These are phyloP conservation scores for Masnerella sp. DNA, from an alignment of 2,888 invertebrate genomes.

Conservation along the genomic window DNA sequence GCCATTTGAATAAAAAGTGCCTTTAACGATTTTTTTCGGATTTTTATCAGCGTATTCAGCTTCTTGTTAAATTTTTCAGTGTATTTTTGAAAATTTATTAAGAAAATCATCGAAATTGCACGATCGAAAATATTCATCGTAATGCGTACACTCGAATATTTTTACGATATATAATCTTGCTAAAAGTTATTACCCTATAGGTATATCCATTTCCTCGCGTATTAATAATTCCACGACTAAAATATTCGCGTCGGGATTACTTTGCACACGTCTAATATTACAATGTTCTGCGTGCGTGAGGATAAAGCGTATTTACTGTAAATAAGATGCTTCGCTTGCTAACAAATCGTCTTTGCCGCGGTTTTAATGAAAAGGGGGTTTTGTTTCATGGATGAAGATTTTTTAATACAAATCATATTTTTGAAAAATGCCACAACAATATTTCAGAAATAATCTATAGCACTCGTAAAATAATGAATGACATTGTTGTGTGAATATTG, in stretches of 20 bases:
- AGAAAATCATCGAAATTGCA: slow-evolving; percentile 10
- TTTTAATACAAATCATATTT: background rate
- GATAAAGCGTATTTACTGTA: slow-evolving; percentile 5
- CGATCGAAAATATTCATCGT: slow-evolving; percentile 3
- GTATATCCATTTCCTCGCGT: background rate
- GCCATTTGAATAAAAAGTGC: too few species aligned
- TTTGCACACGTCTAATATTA: slow-evolving; percentile 24
- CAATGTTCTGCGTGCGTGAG: background rate
- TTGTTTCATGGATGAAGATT: too few species aligned
- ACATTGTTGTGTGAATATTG: too few species aligned
- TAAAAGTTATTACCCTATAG: slow-evolving; percentile 11
- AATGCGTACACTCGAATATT: background rate
- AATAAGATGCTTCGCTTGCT: slow-evolving; percentile 2
- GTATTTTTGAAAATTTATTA: too few species aligned
- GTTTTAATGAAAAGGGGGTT: too few species aligned
- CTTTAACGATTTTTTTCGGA: too few species aligned
- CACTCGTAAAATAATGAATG: too few species aligned
- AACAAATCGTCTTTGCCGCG: background rate
- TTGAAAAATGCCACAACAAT: too few species aligned
- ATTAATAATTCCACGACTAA: slow-evolving; percentile 22
- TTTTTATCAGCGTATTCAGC: too few species aligned
- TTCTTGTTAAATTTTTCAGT: too few species aligned
- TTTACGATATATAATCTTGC: slow-evolving; percentile 22
- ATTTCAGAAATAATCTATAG: too few species aligned
- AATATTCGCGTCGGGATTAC: slow-evolving; percentile 22